Conservation (phyloP, 1,140 invertebrate genomes). For the Drosophila sucinea region DNA sequence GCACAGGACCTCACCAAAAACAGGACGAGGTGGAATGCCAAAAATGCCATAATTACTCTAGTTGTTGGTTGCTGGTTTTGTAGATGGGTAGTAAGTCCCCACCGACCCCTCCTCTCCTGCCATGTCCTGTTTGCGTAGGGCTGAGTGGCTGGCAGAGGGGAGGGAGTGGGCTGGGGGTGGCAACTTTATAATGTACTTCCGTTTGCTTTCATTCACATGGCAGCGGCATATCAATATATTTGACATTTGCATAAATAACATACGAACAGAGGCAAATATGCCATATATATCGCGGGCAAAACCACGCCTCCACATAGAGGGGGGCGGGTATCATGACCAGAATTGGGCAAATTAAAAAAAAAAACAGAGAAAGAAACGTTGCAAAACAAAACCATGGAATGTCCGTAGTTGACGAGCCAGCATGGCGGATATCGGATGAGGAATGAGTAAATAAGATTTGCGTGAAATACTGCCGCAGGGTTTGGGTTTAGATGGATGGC, state of each 20-base stretch:
- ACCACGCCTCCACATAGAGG: neutral
- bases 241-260: constrained; percentile 80
- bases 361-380: constrained; percentile 1
- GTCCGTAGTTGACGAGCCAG: constrained; percentile 22
- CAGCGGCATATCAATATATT: constrained; percentile 79
- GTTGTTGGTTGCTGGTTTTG: constrained; percentile 41
- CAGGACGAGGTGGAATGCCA: constrained; percentile 42
- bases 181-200: constrained; percentile 79
- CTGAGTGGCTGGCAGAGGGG: constrained; percentile 64
- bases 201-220: constrained; percentile 75
- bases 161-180: neutral
- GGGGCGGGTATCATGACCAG: constrained; percentile 54
- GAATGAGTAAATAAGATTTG: constrained; percentile 66
- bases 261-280: constrained; percentile 51
- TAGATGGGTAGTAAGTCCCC: neutral
- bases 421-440: constrained; percentile 16
- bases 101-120: no score
- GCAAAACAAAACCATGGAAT: constrained; percentile 54
- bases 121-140: constrained; percentile 33
- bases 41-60: constrained; percentile 77
- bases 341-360: constrained; percentile 73
- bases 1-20: constrained; percentile 5
- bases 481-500: constrained; percentile 10
- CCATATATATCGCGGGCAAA: constrained; percentile 13
- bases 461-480: constrained; percentile 36